phyloP scores from a whole-genome alignment of 35 echinoderm and acorn worm genomes.

The Hemicentrotus pulcherrimus region DNA sequence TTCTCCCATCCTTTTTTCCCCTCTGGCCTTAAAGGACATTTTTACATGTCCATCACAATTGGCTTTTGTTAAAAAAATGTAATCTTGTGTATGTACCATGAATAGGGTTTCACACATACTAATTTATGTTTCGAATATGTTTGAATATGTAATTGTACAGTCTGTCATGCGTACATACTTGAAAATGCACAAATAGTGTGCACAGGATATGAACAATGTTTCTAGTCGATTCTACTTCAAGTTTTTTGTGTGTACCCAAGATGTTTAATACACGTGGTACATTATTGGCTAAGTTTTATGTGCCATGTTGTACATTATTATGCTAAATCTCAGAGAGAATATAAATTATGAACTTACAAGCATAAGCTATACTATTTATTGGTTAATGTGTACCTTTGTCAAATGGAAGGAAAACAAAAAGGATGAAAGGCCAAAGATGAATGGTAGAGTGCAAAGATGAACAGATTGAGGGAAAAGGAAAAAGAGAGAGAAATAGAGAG shows the following conservation, averaged over 20 bases:
- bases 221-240: background rate
- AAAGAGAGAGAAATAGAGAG: background rate
- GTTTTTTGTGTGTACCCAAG: background rate
- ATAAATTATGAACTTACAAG: background rate
- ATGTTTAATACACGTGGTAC: background rate
- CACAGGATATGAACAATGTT: background rate
- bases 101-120: background rate
- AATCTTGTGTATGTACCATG: background rate
- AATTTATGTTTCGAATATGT: background rate
- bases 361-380: background rate
- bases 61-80: background rate
- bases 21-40: background rate
- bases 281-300: background rate
- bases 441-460: background rate
- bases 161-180: background rate
- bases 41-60: background rate
- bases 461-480: background rate
- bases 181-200: background rate
- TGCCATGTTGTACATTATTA: background rate
- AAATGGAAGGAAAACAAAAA: background rate
- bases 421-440: background rate
- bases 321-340: background rate
- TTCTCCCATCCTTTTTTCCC: background rate
- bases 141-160: background rate
- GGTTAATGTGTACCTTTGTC: background rate